Evolutionary conservation across 1,140 invertebrate genomes (phyloP).

Genomic region (Drosophila kurseongensis): DNA sequence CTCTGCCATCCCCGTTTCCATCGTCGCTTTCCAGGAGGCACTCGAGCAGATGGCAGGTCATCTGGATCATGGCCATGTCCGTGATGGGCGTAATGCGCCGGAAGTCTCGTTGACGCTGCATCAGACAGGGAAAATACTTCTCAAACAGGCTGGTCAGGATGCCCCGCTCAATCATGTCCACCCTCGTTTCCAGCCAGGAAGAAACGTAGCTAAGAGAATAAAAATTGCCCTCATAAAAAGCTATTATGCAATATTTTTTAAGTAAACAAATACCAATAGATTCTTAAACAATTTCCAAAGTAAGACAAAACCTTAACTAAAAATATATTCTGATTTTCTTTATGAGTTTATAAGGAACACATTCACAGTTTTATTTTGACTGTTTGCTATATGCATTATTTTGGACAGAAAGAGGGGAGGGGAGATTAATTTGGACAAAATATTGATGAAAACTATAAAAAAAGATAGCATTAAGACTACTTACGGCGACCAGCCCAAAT

Average conservation of each 20-base stretch:
- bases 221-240: neutral
- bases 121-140: slow-evolving; percentile 95
- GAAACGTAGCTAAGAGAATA: slow-evolving; percentile 88
- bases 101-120: slow-evolving; percentile 93
- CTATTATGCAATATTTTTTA: no score
- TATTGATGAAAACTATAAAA: no score
- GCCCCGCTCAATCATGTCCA: slow-evolving; percentile 89
- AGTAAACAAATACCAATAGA: no score
- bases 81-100: slow-evolving; percentile 96
- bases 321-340: no score
- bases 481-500: slow-evolving; percentile 98
- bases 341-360: no score
- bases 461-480: slow-evolving; percentile 66
- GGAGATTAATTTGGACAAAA: no score
- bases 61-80: slow-evolving; percentile 95
- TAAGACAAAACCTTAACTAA: no score
- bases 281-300: no score
- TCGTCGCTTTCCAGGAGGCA: slow-evolving; percentile 89
- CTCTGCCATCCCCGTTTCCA: slow-evolving; percentile 52
- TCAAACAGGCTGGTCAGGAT: slow-evolving; percentile 95
- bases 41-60: slow-evolving; percentile 95
- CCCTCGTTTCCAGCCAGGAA: slow-evolving; percentile 96
- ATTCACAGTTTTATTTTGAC: no score
- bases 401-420: no score
- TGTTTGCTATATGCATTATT: no score